Evolutionary conservation across 2,113 vertebrate genomes (phyloP), one percentile per base, ranked within the genome.

Genomic region (Neogobius melanostomus): DNA sequence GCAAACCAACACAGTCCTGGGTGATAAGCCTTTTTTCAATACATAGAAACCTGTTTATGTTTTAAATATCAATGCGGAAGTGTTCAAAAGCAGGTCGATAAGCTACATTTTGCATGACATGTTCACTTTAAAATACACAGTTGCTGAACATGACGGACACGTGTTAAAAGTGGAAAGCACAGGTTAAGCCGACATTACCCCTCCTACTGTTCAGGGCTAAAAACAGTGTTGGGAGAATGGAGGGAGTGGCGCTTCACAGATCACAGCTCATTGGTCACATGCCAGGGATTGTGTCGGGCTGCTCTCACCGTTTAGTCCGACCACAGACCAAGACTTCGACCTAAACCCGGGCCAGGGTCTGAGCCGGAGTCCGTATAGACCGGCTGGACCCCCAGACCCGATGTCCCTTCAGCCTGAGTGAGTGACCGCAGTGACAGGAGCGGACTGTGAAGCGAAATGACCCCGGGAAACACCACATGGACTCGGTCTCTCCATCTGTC

Each of bases 281-380:
- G 54, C 54, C 84, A 91, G 81, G 82, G 89, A 92, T 28, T 4
- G 49, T 15, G 12, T 15, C 5, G 49, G 14, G 12, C 12, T 12
- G 11, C 49, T 15, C 49, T 4, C 12, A 5, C 49, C 12, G 49
- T 8, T 15, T 14, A 15, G 49, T 12, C 48, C 11, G 2, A 50
- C 48, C 11, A 6, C 48, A 7, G 48, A 50, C 49, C 49, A 6
- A 51, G 49, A 51, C 12, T 15, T 4, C 7, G 14, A 51, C 14
- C 14, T 6, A n/a, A 15, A 51, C 4, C 49, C 12, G n/a, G 49
- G n/a, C 14, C 14, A 51, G 49, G 28, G 28, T 28, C 28, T 28
- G 28, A 51, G 12, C 49, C 12, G n/a, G 6, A n/a, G 1, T 15
- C 14, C 49, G 28, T 3, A 28, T 3, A 51, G 49, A 5, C 12